Percentiles rank a stretch among this genome's conserved stretches.
Conservation (phyloP, 2,888 invertebrate genomes). For the Lordiphosa fenestrarum region DNA sequence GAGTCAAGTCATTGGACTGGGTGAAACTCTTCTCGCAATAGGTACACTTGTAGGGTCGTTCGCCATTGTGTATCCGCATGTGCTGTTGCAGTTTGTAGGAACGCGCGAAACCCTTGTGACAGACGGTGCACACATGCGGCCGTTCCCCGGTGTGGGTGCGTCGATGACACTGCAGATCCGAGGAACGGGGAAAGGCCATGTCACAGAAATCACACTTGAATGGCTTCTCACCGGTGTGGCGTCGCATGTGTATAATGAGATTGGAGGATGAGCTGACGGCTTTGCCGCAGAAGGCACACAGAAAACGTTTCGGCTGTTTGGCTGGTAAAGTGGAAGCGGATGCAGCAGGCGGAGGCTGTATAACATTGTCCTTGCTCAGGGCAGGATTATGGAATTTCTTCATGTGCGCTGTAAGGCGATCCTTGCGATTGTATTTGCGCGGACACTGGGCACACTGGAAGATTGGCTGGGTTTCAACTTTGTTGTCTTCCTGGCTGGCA, state of each 20-base stretch:
- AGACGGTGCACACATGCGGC: conserved; percentile 81
- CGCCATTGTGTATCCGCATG: conserved; percentile 83
- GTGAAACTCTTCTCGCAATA: conserved; percentile 83
- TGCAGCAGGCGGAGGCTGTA: background rate
- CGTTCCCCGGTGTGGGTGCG: conserved; percentile 84
- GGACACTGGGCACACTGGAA: conserved; percentile 75
- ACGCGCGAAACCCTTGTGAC: conserved; percentile 82
- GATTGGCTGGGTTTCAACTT: conserved; percentile 31
- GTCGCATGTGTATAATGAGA: conserved; percentile 85
- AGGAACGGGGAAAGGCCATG: conserved; percentile 84
- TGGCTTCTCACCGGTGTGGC: conserved; percentile 85
- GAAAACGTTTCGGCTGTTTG: conserved; percentile 79
- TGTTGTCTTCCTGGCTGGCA: background rate
- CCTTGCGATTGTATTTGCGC: conserved; percentile 77
- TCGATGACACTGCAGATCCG: conserved; percentile 84
- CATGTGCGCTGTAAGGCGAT: conserved; percentile 74
- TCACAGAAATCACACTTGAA: conserved; percentile 84
- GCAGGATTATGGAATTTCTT: conserved; percentile 65
- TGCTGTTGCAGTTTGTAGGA: conserved; percentile 84
- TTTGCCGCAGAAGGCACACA: conserved; percentile 84
- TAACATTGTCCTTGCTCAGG: background rate
- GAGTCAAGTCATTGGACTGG: conserved; percentile 86
- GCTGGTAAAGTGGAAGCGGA: background rate
- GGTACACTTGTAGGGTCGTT: conserved; percentile 83
- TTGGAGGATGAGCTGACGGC: conserved; percentile 84